Evolutionary conservation across 2,888 invertebrate genomes (phyloP), one percentile per base, ranked within the genome.

Genomic region (Caprella mutica): DNA sequence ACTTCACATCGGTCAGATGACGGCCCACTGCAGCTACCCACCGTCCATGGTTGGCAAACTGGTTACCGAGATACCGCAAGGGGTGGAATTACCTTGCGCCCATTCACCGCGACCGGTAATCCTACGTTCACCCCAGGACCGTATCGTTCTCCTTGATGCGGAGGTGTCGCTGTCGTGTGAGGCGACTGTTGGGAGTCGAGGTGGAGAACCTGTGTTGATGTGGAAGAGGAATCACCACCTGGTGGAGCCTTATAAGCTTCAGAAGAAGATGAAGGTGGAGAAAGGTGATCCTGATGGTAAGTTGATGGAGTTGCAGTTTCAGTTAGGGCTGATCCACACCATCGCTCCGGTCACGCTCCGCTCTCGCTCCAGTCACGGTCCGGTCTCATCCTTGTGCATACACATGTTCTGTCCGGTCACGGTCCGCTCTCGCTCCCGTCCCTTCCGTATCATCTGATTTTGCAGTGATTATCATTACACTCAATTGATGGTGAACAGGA

Each of bases 181-280:
- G 64, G 91, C 90, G 3, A 84, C 83, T 64, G 86, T 88, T 26
- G 85, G 82, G 53, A 81, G 84, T 3, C 81, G 83, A 42, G 80
- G 81, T 61, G 59, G 67, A 52, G 56, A 68, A 54, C 81, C 82
- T 43, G 81, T 78, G 64, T 87, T 92, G 70, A 78, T 81, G 65
- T 94, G 94, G 94, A 85, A 84, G 69, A 88, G 86, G 70, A 86
- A 93, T 70, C 88, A 89, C 74, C 77, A 78, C 40, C 80, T 81
- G 69, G 35, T 66, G 30, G 63, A 58, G 33, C 58, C 59, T 17
- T 57, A 56, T 33, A 44, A 59, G n/a, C 33, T 58, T 8, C 54
- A 58, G n/a, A 56, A 53, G 14, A 44, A 46, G 4, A 58, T 61
- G 38, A 54, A 43, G 48, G 59, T 54, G 14, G 52, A 55, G 26